phyloP scores from a whole-genome alignment of 1,140 invertebrate species.

The Myzus persicae region DNA sequence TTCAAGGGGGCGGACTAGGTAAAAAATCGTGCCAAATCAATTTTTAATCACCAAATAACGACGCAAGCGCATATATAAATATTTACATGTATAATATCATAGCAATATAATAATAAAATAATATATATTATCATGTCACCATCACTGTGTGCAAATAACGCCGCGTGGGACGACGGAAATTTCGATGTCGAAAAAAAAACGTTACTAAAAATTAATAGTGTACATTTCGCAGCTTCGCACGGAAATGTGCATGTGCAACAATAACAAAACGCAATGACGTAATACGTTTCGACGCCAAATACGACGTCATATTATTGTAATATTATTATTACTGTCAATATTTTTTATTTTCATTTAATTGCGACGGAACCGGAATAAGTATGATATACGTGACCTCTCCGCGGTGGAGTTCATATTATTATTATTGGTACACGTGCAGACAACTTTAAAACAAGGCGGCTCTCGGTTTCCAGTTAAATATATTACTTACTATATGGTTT shows the following conservation, averaged over 20 bases:
- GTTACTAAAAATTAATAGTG: background rate
- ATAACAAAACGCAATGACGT: background rate
- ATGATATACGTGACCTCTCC: background rate
- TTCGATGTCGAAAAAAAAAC: background rate
- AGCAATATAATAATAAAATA: background rate
- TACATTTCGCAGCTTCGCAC: background rate
- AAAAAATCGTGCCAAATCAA: conserved; percentile 25
- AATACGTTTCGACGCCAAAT: background rate
- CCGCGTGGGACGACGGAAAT: background rate
- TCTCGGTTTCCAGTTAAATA: background rate
- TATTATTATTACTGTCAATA: background rate
- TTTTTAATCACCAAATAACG: background rate
- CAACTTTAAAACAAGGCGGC: background rate
- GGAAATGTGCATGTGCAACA: background rate
- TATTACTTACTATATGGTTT: background rate
- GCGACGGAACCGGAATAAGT: background rate
- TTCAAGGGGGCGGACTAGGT: background rate
- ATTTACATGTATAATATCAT: background rate
- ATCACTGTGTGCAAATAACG: background rate
- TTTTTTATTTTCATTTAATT: background rate
- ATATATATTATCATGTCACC: background rate
- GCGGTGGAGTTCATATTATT: background rate
- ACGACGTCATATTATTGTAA: background rate
- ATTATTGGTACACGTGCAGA: background rate
- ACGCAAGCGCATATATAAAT: background rate